Evolutionary conservation across 1,140 invertebrate genomes (phyloP).

Genomic region (Cyclargus thomasi): DNA sequence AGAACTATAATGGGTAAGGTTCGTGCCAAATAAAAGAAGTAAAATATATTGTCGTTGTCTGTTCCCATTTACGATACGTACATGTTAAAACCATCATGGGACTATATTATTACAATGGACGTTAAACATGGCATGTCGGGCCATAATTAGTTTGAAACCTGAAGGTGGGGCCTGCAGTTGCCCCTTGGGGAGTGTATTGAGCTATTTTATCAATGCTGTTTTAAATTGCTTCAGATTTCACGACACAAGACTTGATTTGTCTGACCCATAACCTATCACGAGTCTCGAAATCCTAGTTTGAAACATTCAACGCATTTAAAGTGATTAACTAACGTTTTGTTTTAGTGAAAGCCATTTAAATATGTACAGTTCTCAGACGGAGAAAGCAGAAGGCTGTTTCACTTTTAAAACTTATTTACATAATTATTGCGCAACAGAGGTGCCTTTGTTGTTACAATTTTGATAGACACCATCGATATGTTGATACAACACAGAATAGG

Average conservation of each 20-base stretch:
- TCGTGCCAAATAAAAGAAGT: no score
- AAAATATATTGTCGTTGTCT: no score
- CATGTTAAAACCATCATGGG: no score
- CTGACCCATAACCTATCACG: background rate
- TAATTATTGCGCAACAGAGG: background rate
- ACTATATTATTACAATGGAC: background rate
- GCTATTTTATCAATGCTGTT: background rate
- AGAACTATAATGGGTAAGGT: no score
- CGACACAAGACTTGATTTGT: no score
- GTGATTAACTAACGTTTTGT: constrained; percentile 2
- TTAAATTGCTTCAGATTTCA: background rate
- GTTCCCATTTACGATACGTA: no score
- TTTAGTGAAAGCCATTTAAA: constrained; percentile 4
- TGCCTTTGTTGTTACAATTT: background rate
- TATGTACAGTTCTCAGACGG: background rate
- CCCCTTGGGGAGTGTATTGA: background rate
- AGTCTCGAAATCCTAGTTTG: no score
- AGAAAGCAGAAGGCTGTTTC: background rate
- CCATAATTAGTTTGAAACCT: background rate
- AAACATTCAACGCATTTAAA: background rate
- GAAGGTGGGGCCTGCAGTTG: background rate
- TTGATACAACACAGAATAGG: background rate
- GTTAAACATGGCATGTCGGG: background rate
- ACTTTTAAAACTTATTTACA: constrained; percentile 11
- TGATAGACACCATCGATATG: background rate